Evolutionary conservation across 2,888 invertebrate genomes (phyloP).

Genomic region (Trisateles emortualis): DNA sequence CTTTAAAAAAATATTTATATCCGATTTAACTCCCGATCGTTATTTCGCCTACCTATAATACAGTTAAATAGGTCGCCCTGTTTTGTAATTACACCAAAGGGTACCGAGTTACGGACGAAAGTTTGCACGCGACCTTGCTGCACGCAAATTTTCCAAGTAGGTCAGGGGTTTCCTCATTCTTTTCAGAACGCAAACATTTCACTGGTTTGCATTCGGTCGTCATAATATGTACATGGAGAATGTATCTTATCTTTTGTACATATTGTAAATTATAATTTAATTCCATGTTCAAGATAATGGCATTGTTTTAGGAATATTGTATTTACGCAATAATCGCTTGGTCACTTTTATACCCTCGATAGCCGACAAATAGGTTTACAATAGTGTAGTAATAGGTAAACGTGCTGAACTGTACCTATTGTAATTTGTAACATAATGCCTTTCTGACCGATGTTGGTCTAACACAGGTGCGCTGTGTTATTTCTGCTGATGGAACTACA

Average conservation of each 20-base stretch:
- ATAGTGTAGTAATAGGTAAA: too few species aligned
- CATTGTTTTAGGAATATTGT: not conserved
- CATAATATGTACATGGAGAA: not conserved
- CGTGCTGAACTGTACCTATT: too few species aligned
- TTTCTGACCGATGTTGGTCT: too few species aligned
- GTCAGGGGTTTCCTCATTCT: constrained; percentile 29
- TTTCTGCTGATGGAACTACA: too few species aligned
- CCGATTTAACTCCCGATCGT: too few species aligned
- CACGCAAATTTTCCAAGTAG: constrained; percentile 40
- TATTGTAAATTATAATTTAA: not conserved
- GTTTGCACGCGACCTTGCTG: constrained; percentile 27
- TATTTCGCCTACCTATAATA: too few species aligned
- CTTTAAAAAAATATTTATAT: too few species aligned
- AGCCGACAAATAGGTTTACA: too few species aligned
- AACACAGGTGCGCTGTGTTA: too few species aligned
- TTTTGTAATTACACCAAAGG: constrained; percentile 8
- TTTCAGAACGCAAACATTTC: constrained; percentile 27
- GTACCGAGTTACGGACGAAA: constrained; percentile 10
- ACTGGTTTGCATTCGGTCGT: constrained; percentile 3
- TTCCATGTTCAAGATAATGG: not conserved
- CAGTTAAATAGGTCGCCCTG: not conserved
- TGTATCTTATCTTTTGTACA: constrained; percentile 22
- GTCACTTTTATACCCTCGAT: too few species aligned
- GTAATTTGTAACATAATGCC: too few species aligned
- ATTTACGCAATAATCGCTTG: too few species aligned